Evolutionary conservation across 1,140 invertebrate species (phyloP), one percentile per base, ranked within the genome.

Genomic region (Episyrphus balteatus): DNA sequence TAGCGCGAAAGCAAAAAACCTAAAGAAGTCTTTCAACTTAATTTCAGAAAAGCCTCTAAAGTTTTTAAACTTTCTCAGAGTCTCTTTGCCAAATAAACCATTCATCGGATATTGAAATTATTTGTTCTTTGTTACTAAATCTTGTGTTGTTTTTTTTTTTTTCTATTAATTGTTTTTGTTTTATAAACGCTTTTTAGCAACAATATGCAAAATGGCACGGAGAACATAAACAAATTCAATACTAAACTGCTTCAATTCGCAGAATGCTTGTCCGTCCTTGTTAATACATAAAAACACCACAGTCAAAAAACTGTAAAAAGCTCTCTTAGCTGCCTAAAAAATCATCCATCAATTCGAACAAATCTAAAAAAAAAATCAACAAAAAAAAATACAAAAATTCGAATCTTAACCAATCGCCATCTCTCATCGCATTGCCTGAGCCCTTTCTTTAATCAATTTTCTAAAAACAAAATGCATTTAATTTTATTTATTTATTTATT

Each of bases 341-440:
- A 26, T 26, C 21, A 26, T 26, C 21, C 21, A 26, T 26, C 21
- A 5, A 26, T 26, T 26, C 21, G 21, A 26, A 8, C 21, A 26
- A 26, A 41, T 15, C 19, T 26, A 26, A 26, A 26, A 26, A 26
- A 5, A 3, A 26, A 26, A 26, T 26, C 21, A 26, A 26, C 3
- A 26, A 26, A 5, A 26, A 5, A 5, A 26, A 26, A 8, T 26
- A 5, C 21, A 26, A 26, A 26, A 26, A 5, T 9, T 9, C 7
- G 8, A 39, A 39, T 7, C n/a, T 21, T 14, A 41, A 41, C 14
- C 15, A 41, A 17, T 7, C 15, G 21, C 12, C 42, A 18, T 18
- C 5, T 26, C 17, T 43, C 42, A 43, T 43, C 42, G 42, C 42
- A 43, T 43, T 32, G 42, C 42, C 42, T 43, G 44, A 37, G 36